Conservation (phyloP, 1,140 invertebrate genomes). For the Apis laboriosa region DNA sequence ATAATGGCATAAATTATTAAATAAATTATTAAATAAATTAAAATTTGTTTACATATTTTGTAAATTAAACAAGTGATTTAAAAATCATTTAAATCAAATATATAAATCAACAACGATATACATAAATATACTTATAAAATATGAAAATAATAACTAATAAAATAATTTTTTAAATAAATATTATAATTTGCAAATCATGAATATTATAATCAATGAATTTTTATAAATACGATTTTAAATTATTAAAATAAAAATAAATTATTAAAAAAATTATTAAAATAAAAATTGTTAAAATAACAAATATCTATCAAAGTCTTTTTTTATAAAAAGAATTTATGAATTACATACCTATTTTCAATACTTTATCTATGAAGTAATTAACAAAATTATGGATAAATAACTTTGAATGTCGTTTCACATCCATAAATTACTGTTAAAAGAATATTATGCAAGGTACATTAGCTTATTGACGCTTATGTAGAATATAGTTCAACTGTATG, state of each 20-base stretch:
- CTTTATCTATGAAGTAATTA: background rate
- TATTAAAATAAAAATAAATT: no score
- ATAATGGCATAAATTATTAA: no score
- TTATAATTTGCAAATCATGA: background rate
- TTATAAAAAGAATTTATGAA: background rate
- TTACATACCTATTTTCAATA: slow-evolving; percentile 28
- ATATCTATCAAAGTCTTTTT: background rate
- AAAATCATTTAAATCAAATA: background rate
- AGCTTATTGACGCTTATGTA: slow-evolving; percentile 27
- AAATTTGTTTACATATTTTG: background rate
- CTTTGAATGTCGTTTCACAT: background rate
- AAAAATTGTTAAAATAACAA: background rate
- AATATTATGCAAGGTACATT: slow-evolving; percentile 7
- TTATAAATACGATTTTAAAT: background rate
- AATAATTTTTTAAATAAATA: background rate
- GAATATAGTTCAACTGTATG: background rate
- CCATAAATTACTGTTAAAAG: slow-evolving; percentile 5
- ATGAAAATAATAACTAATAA: background rate
- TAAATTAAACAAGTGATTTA: background rate
- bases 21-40: background rate
- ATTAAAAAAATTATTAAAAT: background rate
- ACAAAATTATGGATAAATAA: background rate
- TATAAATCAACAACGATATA: background rate
- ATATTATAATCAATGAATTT: background rate
- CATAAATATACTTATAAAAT: background rate